A percentile compares a stretch with the other conserved stretches of the same genome.
phyloP scores from a whole-genome alignment of 1,140 invertebrate species.

The Glossosoma conforme region DNA sequence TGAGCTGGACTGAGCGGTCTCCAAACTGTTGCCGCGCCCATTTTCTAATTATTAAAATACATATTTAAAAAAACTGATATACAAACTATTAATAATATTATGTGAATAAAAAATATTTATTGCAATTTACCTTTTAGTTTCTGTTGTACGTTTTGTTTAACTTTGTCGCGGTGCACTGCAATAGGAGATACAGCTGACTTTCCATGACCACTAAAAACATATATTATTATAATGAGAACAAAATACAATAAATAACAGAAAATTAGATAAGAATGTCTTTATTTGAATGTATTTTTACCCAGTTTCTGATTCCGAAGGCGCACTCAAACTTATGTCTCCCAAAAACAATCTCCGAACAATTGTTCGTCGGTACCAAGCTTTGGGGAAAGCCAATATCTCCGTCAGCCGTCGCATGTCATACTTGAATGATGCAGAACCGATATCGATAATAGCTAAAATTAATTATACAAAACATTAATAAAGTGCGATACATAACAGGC shows the following conservation, averaged over 20 bases:
- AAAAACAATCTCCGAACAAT: conserved; percentile 90
- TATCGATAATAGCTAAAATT: conserved; percentile 80
- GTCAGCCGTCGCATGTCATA: conserved; percentile 97
- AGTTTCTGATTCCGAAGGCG: conserved; percentile 72
- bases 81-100: conserved; percentile 8
- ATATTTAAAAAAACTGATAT: conserved; percentile 6
- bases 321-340: conserved; percentile 70
- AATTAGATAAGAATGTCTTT: neutral
- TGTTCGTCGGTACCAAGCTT: conserved; percentile 93
- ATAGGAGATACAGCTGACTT: conserved; percentile 43
- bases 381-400: conserved; percentile 96
- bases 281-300: conserved; percentile 8
- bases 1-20: conserved; percentile 40
- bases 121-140: conserved; percentile 44
- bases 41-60: conserved; percentile 36
- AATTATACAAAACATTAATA: conserved; percentile 30
- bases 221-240: neutral
- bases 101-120: conserved; percentile 1
- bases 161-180: conserved; percentile 44
- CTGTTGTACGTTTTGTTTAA: conserved; percentile 39
- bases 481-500: conserved; percentile 10
- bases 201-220: conserved; percentile 35
- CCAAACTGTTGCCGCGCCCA: conserved; percentile 39
- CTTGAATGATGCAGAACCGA: conserved; percentile 97
- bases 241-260: neutral